Percentiles rank a stretch among this genome's conserved stretches.
Conservation (phyloP, 64 coral and sea anemone genomes). For the Montipora foliosa region DNA sequence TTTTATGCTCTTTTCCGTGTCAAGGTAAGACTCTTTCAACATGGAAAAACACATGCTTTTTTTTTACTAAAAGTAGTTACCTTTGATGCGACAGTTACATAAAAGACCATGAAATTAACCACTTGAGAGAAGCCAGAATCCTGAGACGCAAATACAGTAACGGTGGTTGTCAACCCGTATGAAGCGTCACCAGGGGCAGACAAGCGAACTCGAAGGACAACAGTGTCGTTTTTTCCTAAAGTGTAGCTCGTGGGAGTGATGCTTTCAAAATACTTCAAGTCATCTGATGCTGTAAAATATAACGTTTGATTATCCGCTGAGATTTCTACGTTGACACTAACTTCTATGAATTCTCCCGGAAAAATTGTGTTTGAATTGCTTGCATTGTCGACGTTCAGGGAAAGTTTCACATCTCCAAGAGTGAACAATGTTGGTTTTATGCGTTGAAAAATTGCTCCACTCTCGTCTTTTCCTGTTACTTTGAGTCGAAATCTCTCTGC, state of each 20-base stretch:
- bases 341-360: conserved; percentile 20
- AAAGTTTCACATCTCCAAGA: conserved; percentile 52
- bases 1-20: too few relatives aligned
- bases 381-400: neutral
- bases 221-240: conserved; percentile 29
- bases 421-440: conserved; percentile 58
- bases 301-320: conserved; percentile 10
- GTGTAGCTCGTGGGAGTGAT: conserved; percentile 16
- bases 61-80: neutral
- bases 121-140: conserved; percentile 9
- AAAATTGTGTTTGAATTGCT: conserved; percentile 18
- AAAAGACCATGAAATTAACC: conserved; percentile 68
- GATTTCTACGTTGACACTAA: conserved; percentile 45
- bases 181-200: neutral
- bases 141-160: conserved; percentile 53
- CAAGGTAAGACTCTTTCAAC: too few relatives aligned
- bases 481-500: conserved; percentile 49
- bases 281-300: conserved; percentile 65
- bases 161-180: conserved; percentile 60
- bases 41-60: too few relatives aligned
- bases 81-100: conserved; percentile 72
- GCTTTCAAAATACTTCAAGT: conserved; percentile 9
- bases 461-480: conserved; percentile 49
- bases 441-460: conserved; percentile 40
- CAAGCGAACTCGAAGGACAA: neutral